A percentile compares a stretch with the other conserved stretches of the same genome.
Conservation (phyloP, 2,113 vertebrate species). For the Mirounga angustirostris region DNA sequence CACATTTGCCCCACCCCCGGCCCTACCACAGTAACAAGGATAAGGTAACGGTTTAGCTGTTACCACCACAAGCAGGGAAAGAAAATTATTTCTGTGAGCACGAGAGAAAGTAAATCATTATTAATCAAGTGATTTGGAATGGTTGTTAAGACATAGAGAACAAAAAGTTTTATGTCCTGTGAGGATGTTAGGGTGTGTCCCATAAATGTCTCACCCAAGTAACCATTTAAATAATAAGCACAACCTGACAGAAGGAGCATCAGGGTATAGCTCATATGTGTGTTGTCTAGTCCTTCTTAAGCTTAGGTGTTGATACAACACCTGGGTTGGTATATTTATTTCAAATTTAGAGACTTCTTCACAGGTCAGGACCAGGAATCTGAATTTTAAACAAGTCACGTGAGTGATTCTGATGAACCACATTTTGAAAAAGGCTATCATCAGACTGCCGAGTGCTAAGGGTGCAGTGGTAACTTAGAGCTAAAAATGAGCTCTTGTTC, state of each 20-base stretch:
- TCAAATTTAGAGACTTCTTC: slow-evolving; percentile 51
- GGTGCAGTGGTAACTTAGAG: background rate
- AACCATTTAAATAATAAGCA: slow-evolving; percentile 45
- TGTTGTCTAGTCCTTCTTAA: slow-evolving; percentile 40
- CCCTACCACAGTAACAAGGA: background rate
- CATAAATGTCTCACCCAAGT: slow-evolving; percentile 17
- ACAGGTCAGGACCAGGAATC: background rate
- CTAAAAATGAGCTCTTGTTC: slow-evolving; percentile 57
- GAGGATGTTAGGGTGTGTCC: slow-evolving; percentile 43
- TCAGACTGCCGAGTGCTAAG: background rate
- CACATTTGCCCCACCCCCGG: background rate
- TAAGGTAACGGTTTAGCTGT: background rate
- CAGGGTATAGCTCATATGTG: background rate
- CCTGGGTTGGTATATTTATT: background rate
- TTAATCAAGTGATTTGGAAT: slow-evolving; percentile 56
- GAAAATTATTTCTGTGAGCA: background rate
- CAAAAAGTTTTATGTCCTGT: slow-evolving; percentile 22
- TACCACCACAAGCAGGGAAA: background rate
- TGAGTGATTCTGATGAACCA: slow-evolving; percentile 46
- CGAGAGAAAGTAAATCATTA: slow-evolving; percentile 51
- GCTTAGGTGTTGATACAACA: slow-evolving; percentile 51
- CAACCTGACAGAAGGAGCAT: background rate
- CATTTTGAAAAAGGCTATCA: slow-evolving; percentile 42
- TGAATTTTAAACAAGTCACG: slow-evolving; percentile 49
- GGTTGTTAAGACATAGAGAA: slow-evolving; percentile 31